phyloP scores from a whole-genome alignment of 35 echinoderm and acorn worm genomes.

The Apostichopus parvimensis region DNA sequence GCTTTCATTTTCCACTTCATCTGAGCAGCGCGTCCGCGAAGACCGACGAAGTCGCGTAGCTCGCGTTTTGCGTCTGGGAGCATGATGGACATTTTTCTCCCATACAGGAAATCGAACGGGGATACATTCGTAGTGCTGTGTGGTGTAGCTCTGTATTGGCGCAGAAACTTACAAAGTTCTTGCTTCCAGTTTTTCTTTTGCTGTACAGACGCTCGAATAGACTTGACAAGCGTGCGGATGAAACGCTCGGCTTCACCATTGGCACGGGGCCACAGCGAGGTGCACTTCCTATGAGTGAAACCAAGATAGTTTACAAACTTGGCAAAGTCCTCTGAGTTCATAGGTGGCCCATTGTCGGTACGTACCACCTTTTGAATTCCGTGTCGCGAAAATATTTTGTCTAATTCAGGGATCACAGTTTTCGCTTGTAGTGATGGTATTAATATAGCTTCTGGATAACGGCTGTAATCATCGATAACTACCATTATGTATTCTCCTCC shows the following conservation, averaged over 20 bases:
- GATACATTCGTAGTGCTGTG: conserved; percentile 55
- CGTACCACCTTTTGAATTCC: conserved; percentile 51
- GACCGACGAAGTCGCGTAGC: neutral
- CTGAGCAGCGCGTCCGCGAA: conserved; percentile 53
- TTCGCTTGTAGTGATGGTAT: conserved; percentile 60
- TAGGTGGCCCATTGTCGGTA: conserved; percentile 71
- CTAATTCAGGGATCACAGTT: conserved; percentile 61
- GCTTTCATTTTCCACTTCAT: conserved; percentile 73
- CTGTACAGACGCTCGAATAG: neutral
- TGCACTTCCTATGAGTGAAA: conserved; percentile 55
- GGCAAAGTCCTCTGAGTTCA: conserved; percentile 57
- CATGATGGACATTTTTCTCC: conserved; percentile 48
- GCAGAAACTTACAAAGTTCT: conserved; percentile 66
- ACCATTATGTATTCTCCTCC: conserved; percentile 73
- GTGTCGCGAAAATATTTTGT: conserved; percentile 67
- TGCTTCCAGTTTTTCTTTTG: conserved; percentile 63
- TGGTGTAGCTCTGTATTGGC: conserved; percentile 72
- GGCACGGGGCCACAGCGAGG: conserved; percentile 56
- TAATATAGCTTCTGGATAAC: conserved; percentile 71
- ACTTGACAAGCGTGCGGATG: conserved; percentile 56
- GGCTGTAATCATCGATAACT: conserved; percentile 64
- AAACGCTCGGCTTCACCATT: conserved; percentile 73
- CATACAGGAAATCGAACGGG: conserved; percentile 65
- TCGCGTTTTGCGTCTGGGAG: conserved; percentile 33
- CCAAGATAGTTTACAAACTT: conserved; percentile 53